Evolutionary conservation across 2,113 vertebrate genomes (phyloP), one percentile per base, ranked within the genome.

Genomic region (Larimichthys polyactis): DNA sequence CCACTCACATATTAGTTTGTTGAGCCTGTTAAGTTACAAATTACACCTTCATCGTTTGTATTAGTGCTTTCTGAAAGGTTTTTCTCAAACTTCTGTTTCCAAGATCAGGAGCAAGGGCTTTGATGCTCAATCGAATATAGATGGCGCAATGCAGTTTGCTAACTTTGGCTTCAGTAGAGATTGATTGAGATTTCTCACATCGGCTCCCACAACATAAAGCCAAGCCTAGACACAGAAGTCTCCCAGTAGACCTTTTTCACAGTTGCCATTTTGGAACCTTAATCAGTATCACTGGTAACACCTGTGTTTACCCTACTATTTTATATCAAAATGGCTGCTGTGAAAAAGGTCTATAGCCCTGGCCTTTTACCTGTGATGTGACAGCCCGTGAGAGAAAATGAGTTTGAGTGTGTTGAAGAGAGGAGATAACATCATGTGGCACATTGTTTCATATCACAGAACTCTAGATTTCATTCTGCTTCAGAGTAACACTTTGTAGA

Each of bases 381-480:
- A 55, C 22, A 76, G 36, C 36, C 36, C 4, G 7, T 17, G 17
- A 49, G 48, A 55, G 36, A 44, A 24, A 52, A 55, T 20, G 1
- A n/a, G 4, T 57, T 76, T 32, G 22, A 40, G 19, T 17, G 22
- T 79, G 20, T 58, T 75, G 59, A 70, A 69, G 32, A 60, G 49
- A n/a, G 40, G 3, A 0, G 2, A 36, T 57, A 36, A 44, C 20
- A 29, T 48, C 44, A 20, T 76, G 1, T 16, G 29, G 36, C 24
- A 78, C 3, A 15, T 46, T 63, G 44, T 46, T 40, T 9, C 36
- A 24, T 29, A 20, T 58, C 29, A 46, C 11, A 77, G 22, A 52
- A 49, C 3, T 58, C 14, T 11, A n/a, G 20, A 43, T 60, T 46
- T 79, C 19, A 57, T 51, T 65, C 11, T 40, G 24, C 40, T 60